phyloP scores from a whole-genome alignment of 2,797 vertebrate genomes.

The Podarcis lilfordi region DNA sequence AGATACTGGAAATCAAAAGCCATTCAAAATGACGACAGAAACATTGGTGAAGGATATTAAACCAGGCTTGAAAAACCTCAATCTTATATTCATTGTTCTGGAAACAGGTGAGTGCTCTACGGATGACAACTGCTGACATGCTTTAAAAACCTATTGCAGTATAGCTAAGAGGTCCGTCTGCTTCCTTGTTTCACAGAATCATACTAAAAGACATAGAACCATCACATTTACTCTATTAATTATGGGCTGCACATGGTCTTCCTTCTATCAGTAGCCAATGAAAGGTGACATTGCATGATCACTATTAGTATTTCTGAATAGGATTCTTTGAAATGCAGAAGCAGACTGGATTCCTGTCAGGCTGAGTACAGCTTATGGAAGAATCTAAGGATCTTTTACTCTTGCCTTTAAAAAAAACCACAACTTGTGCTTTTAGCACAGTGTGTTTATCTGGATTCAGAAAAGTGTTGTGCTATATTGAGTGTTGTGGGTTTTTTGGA shows the following conservation, averaged over 20 bases:
- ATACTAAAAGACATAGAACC: background rate
- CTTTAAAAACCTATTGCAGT: background rate
- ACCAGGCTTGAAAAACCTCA: slow-evolving; percentile 87
- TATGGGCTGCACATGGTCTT: background rate
- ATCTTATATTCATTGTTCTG: slow-evolving; percentile 87
- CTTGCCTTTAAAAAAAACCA: background rate
- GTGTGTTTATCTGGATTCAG: background rate
- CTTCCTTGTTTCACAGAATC: background rate
- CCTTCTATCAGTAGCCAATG: background rate
- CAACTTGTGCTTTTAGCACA: background rate
- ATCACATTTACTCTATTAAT: background rate
- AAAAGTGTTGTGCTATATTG: background rate
- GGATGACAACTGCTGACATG: no score
- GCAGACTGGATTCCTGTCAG: background rate
- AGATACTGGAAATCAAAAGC: slow-evolving; percentile 46
- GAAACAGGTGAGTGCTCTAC: slow-evolving; percentile 80
- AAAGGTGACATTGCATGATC: background rate
- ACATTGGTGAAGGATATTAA: slow-evolving; percentile 88
- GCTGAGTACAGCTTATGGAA: background rate
- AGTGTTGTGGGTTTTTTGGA: background rate
- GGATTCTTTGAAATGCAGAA: background rate
- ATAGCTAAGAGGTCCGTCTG: background rate
- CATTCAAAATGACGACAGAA: slow-evolving; percentile 81
- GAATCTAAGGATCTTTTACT: background rate
- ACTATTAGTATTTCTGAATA: background rate